Conservation (phyloP, 1,140 invertebrate species). For the Trichomalopsis sarcophagae region DNA sequence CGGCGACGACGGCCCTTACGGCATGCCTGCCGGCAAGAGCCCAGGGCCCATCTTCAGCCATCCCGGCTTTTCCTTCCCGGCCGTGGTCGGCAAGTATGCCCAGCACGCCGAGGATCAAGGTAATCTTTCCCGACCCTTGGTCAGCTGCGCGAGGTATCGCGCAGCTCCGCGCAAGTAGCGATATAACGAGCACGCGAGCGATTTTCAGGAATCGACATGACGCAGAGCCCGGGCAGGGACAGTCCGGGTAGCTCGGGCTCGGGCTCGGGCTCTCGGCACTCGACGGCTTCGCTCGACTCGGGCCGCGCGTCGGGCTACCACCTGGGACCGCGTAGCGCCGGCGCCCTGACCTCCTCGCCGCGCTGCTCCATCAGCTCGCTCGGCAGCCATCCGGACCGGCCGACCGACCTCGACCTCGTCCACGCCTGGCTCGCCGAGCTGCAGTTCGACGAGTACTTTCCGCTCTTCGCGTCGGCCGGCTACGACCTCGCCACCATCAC, state of each 20-base stretch:
- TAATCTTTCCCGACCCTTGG: background rate
- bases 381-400: slow-evolving; percentile 79
- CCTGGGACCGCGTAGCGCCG: slow-evolving; percentile 74
- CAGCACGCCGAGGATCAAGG: slow-evolving; percentile 79
- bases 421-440: slow-evolving; percentile 95
- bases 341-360: slow-evolving; percentile 73
- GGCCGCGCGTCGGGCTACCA: slow-evolving; percentile 88
- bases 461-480: slow-evolving; percentile 94
- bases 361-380: slow-evolving; percentile 85
- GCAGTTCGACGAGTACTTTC: slow-evolving; percentile 96
- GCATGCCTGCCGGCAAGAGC: slow-evolving; percentile 75
- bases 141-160: no score
- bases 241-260: slow-evolving; percentile 93
- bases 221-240: slow-evolving; percentile 90
- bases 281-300: slow-evolving; percentile 93
- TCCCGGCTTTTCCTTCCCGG: slow-evolving; percentile 76
- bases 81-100: slow-evolving; percentile 72
- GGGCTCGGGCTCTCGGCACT: slow-evolving; percentile 90
- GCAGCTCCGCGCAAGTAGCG: no score
- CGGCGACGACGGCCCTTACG: slow-evolving; percentile 71
- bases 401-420: slow-evolving; percentile 88
- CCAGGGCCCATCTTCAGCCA: slow-evolving; percentile 76
- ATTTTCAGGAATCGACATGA: slow-evolving; percentile 78
- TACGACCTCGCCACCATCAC: slow-evolving; percentile 99
- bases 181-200: no score